Conservation (phyloP, 2,797 vertebrate species). For the Hippopotamyrus pictus region DNA sequence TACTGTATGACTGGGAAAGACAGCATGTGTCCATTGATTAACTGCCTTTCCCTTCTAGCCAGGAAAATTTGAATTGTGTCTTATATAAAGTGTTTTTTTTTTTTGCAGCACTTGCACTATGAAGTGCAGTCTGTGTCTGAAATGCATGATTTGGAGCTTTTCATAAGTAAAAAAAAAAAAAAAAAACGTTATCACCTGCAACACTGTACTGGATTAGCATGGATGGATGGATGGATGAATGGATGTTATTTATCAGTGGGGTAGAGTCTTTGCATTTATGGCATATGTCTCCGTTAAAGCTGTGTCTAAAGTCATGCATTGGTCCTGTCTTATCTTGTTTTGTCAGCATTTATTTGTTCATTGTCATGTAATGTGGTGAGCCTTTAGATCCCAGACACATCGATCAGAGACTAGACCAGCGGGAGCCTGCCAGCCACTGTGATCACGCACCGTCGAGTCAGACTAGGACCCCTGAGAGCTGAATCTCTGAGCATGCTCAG, state of each 20-base stretch:
- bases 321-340: not conserved
- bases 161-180: not conserved
- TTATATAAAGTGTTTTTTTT: not conserved
- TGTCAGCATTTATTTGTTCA: not conserved
- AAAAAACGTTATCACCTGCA: not conserved
- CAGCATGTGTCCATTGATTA: not conserved
- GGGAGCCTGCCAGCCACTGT: not conserved
- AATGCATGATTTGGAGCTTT: not conserved
- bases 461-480: not conserved
- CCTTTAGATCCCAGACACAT: not conserved
- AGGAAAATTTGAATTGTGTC: not conserved
- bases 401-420: not conserved
- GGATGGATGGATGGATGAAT: not conserved
- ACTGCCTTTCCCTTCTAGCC: not conserved
- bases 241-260: not conserved
- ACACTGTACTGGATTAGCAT: not conserved
- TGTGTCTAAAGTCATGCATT: not conserved
- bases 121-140: not conserved
- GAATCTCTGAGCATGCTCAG: conserved; percentile 33
- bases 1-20: not conserved
- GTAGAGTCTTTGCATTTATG: not conserved
- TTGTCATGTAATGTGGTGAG: not conserved
- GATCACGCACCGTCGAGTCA: not conserved
- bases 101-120: not conserved
- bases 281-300: not conserved